These are phyloP conservation scores for Aurelia sp. DNA, from an alignment of 30 jellyfish, hydroid and myxozoan species.

Conservation along the genomic window DNA sequence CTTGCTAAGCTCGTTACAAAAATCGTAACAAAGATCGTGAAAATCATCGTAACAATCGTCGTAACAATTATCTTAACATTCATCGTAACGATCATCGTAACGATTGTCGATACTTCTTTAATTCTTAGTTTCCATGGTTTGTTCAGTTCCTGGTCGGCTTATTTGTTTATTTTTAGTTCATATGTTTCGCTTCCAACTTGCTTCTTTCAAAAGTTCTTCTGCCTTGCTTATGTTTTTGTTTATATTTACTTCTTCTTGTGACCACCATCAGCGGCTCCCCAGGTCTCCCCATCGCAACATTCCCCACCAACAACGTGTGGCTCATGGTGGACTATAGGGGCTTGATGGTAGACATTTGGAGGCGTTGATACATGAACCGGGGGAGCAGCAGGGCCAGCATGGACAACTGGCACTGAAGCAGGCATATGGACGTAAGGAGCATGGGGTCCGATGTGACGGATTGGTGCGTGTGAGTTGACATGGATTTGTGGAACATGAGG, in stretches of 20 bases:
- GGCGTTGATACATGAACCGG: constrained; percentile 98
- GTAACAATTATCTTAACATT: no score
- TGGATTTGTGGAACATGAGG: constrained; percentile 97
- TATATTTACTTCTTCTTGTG: constrained; percentile 56
- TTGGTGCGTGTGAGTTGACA: constrained; percentile 97
- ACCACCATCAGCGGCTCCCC: constrained; percentile 59
- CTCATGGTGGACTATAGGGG: constrained; percentile 96
- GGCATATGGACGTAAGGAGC: constrained; percentile 94
- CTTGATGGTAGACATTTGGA: constrained; percentile 95
- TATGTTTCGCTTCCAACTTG: no score
- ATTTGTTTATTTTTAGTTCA: no score
- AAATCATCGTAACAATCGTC: no score
- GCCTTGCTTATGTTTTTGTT: not conserved
- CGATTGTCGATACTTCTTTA: no score
- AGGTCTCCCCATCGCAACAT: constrained; percentile 69
- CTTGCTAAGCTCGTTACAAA: no score
- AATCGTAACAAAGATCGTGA: no score
- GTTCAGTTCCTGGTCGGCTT: no score
- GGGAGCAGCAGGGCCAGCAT: constrained; percentile 98
- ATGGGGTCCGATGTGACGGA: constrained; percentile 96
- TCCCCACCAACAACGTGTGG: constrained; percentile 87
- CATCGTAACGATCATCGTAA: no score
- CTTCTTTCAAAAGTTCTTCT: no score
- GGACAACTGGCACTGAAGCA: constrained; percentile 94
- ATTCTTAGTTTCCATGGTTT: no score